Evolutionary conservation across 2,113 vertebrate species (phyloP).

Genomic region (Clarias magur): DNA sequence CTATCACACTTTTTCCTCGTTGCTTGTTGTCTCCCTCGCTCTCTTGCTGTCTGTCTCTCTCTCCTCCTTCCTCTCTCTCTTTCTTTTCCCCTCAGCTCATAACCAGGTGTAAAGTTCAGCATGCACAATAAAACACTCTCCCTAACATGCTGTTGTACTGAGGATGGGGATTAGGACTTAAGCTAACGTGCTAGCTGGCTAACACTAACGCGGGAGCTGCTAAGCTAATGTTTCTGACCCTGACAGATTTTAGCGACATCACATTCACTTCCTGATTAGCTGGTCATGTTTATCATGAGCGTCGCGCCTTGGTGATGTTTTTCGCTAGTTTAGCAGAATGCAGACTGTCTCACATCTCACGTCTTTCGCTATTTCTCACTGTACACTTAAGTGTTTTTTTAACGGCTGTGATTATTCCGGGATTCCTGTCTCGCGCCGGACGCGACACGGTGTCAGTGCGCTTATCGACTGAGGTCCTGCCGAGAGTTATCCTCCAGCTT

Average conservation of each 20-base stretch:
- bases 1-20: neutral
- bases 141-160: neutral
- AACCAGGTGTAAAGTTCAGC: neutral
- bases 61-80: no score
- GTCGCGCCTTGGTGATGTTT: neutral
- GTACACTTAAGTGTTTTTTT: neutral
- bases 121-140: neutral
- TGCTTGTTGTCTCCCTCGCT: neutral
- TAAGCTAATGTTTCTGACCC: neutral
- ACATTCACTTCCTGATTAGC: neutral
- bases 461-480: constrained; percentile 58
- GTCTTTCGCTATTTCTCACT: neutral
- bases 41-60: neutral
- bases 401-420: constrained; percentile 47
- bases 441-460: constrained; percentile 50
- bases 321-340: neutral
- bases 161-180: neutral
- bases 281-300: neutral
- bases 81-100: neutral
- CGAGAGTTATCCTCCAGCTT: constrained; percentile 38
- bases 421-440: constrained; percentile 48
- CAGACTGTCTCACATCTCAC: neutral
- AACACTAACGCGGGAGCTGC: neutral
- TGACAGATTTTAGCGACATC: neutral
- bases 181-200: neutral